These are phyloP conservation scores for Amblyjoppa fuscipennis DNA, from an alignment of 2,888 invertebrate genomes.

Conservation along the genomic window DNA sequence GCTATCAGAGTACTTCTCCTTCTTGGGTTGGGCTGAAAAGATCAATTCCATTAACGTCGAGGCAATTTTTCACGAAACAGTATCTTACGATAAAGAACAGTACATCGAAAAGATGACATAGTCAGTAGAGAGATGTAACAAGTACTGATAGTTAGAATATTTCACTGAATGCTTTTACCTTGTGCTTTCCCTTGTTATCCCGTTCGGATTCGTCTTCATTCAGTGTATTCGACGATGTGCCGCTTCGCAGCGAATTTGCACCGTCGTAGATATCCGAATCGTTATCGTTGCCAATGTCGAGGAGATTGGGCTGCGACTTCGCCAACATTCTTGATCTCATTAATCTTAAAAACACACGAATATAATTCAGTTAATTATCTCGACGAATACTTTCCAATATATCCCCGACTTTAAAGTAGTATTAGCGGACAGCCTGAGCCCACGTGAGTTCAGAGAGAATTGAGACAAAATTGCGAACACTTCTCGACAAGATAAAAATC, in stretches of 20 bases:
- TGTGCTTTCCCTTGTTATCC: conserved; percentile 80
- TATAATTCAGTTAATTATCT: background rate
- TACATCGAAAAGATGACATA: background rate
- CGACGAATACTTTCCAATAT: too few relatives aligned
- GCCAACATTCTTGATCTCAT: conserved; percentile 84
- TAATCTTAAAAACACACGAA: conserved; percentile 76
- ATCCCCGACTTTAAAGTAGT: too few relatives aligned
- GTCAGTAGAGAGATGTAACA: too few relatives aligned
- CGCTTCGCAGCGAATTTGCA: conserved; percentile 79
- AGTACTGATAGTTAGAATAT: too few relatives aligned
- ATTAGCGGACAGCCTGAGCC: too few relatives aligned
- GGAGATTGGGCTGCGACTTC: conserved; percentile 85
- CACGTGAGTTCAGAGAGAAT: too few relatives aligned
- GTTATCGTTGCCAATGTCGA: conserved; percentile 82
- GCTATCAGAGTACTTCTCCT: conserved; percentile 91
- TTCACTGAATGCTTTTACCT: conserved; percentile 71
- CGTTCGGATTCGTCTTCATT: conserved; percentile 81
- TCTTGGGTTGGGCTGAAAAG: conserved; percentile 80
- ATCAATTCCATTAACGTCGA: background rate
- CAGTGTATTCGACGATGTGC: conserved; percentile 81
- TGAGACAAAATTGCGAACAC: too few relatives aligned
- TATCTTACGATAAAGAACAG: background rate
- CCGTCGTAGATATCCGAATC: conserved; percentile 83
- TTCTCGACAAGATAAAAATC: too few relatives aligned
- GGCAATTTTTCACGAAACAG: background rate